A percentile compares a stretch with the other conserved stretches of the same genome.
Conservation (phyloP, 2,888 invertebrate genomes). For the Drosophila cracens region DNA sequence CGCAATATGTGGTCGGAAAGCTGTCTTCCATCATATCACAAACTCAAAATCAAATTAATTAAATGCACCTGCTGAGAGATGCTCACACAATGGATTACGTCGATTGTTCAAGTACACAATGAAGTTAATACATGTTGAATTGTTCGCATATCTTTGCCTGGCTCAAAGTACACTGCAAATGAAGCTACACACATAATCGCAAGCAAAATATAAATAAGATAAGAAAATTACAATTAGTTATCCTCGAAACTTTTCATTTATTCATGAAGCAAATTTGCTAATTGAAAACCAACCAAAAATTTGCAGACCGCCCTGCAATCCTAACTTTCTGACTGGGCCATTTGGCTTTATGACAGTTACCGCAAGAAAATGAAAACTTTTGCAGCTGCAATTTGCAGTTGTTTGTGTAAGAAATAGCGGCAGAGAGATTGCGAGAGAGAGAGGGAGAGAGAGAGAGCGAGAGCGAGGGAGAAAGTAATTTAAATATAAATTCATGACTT, state of each 20-base stretch:
- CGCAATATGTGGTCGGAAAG: too few relatives aligned
- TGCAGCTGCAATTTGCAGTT: slow-evolving; percentile 66
- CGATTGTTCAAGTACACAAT: too few relatives aligned
- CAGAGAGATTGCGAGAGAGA: background rate
- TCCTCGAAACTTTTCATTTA: slow-evolving; percentile 23
- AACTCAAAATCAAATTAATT: too few relatives aligned
- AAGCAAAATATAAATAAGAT: background rate
- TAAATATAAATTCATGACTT: slow-evolving; percentile 74
- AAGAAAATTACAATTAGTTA: slow-evolving; percentile 8
- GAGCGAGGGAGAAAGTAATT: slow-evolving; percentile 17
- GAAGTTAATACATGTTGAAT: background rate
- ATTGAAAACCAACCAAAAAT: slow-evolving; percentile 52
- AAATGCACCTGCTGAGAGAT: too few relatives aligned
- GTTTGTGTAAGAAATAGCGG: background rate
- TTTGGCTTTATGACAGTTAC: slow-evolving; percentile 59
- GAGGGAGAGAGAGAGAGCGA: background rate
- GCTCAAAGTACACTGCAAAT: background rate
- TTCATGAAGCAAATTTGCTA: slow-evolving; percentile 47
- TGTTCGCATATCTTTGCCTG: background rate
- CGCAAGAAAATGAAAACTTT: slow-evolving; percentile 57
- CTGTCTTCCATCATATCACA: too few relatives aligned
- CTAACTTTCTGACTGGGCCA: slow-evolving; percentile 24
- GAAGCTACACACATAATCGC: slow-evolving; percentile 6
- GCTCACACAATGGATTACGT: too few relatives aligned
- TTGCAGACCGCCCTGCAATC: slow-evolving; percentile 1